phyloP scores from a whole-genome alignment of 2,113 vertebrate genomes.

The Psephotus haematonotus region DNA sequence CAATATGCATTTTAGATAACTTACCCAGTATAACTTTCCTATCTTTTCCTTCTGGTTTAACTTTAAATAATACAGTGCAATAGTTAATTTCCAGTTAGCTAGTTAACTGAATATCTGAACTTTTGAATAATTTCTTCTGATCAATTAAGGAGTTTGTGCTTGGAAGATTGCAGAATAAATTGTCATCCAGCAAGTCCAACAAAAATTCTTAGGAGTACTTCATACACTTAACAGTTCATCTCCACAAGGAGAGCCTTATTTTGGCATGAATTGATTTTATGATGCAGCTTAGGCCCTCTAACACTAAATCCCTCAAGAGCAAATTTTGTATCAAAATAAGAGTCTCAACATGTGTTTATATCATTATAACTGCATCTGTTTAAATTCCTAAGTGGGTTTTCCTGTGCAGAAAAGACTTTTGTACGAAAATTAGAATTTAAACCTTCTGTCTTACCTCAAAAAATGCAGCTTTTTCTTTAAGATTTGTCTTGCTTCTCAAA shows the following conservation, averaged over 20 bases:
- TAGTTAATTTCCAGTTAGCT: background rate
- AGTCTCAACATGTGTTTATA: background rate
- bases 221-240: background rate
- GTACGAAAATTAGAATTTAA: background rate
- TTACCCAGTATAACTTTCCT: background rate
- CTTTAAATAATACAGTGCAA: background rate
- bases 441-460: background rate
- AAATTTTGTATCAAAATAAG: background rate
- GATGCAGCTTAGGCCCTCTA: background rate
- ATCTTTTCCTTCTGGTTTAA: background rate
- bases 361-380: background rate
- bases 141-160: background rate
- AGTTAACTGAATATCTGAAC: background rate
- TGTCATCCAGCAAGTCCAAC: background rate
- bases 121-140: background rate
- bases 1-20: background rate
- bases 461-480: background rate
- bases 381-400: background rate
- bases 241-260: background rate
- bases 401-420: background rate
- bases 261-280: background rate
- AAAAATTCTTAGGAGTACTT: background rate
- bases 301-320: background rate
- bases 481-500: background rate
- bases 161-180: background rate